Evolutionary conservation across 2,888 invertebrate genomes (phyloP), one percentile per base, ranked within the genome.

Genomic region (Drosophila buzzatii): DNA sequence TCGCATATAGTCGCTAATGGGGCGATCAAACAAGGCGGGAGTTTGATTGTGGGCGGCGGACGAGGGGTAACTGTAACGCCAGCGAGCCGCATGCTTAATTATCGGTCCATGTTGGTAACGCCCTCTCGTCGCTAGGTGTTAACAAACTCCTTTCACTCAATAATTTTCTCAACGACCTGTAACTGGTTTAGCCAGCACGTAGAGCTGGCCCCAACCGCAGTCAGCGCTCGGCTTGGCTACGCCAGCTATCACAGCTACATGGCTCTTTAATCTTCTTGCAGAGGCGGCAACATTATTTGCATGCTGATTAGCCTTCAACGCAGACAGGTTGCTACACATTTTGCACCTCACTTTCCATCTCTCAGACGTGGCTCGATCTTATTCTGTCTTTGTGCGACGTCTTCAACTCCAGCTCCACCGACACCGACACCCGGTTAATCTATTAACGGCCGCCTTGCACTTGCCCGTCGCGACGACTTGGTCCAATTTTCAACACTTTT

Each of bases 401-500:
- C 60, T 56, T 18, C 55, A 56, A 31, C 57, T 9, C 37, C 35
- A 27, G 8, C 59, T 61, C 27, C 37, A 27, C 41, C 47, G 31
- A 53, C 42, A 52, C 9, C 49, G 14, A 45, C 52, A 41, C 52
- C 51, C 61, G 68, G 72, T 68, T 70, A 75, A 73, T 78, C 79
- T 84, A 84, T 76, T 72, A 74, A 73, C 70, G 65, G 61, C 55
- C 66, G 70, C 59, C 67, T 70, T 67, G 70, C 63, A 69, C 72
- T 70, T 69, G 72, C 58, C 66, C 45, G 62, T 61, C 62, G 63
- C 60, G 45, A 49, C 45, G 44, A 58, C 72, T 59, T 89, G 87
- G 82, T 89, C 87, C 89, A 83, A 89, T 87, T 87, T 90, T 85
- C 89, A 89, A 90, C 89, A 89, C 86, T 85, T 90, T 87, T 90